Evolutionary conservation across 2,113 vertebrate genomes (phyloP).

Genomic region (Eptesicus fuscus): DNA sequence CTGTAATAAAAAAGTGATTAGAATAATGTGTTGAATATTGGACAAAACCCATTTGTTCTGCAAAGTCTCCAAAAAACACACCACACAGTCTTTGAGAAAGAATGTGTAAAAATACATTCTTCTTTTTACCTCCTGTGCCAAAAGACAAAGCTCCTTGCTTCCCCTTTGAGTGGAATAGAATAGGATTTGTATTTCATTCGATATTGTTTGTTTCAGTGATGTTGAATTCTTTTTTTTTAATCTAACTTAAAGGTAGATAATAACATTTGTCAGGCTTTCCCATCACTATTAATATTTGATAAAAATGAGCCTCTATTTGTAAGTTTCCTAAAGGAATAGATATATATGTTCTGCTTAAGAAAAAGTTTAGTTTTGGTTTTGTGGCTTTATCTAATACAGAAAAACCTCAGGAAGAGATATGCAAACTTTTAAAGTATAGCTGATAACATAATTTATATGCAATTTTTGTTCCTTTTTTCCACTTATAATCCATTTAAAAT

Average conservation of each 20-base stretch:
- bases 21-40: slow-evolving; percentile 39
- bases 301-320: neutral
- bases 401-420: neutral
- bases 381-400: neutral
- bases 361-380: neutral
- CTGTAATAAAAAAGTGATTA: slow-evolving; percentile 40
- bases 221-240: neutral
- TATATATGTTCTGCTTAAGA: neutral
- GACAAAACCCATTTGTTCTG: slow-evolving; percentile 27
- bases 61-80: neutral
- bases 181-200: neutral
- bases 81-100: slow-evolving; percentile 52
- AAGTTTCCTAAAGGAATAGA: neutral
- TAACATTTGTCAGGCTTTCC: neutral
- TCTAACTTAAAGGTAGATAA: neutral
- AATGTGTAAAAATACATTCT: neutral
- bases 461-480: neutral
- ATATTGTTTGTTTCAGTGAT: neutral
- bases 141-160: neutral
- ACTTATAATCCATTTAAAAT: neutral
- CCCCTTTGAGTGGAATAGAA: neutral
- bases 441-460: neutral
- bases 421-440: neutral
- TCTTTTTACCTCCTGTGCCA: neutral
- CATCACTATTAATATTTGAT: neutral